Conservation (phyloP, 2,888 invertebrate species). For the Machimus rusticus region DNA sequence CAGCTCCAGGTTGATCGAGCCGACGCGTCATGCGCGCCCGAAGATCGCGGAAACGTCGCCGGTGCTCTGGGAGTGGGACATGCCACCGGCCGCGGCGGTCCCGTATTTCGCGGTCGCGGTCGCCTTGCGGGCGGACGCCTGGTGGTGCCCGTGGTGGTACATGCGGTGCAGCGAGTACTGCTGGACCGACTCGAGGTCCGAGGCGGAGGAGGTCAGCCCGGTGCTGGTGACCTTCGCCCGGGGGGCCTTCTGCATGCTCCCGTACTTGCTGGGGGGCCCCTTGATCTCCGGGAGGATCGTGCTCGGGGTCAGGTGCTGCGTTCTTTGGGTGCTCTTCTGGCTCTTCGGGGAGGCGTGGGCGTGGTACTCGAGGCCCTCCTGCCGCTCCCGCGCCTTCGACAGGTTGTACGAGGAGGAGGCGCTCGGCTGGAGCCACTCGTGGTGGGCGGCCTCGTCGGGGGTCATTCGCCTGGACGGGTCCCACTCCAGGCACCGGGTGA, state of each 20-base stretch:
- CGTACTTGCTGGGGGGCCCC: constrained; percentile 57
- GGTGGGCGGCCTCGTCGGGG: constrained; percentile 87
- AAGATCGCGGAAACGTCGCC: constrained; percentile 72
- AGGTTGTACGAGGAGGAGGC: constrained; percentile 61
- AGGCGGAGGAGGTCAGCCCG: constrained; percentile 60
- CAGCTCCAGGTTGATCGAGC: constrained; percentile 61
- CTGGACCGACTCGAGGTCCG: constrained; percentile 59
- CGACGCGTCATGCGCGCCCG: constrained; percentile 69
- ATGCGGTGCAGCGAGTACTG: constrained; percentile 62
- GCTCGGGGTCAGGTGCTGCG: constrained; percentile 54
- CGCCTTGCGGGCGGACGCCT: constrained; percentile 56
- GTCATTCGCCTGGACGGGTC: constrained; percentile 91
- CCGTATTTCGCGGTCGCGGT: constrained; percentile 29
- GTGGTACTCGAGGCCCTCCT: constrained; percentile 51
- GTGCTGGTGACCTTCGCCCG: constrained; percentile 58
- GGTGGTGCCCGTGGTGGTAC: constrained; percentile 56
- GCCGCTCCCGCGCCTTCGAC: constrained; percentile 50
- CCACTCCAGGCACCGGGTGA: constrained; percentile 92
- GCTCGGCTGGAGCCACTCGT: constrained; percentile 81
- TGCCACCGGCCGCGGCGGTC: constrained; percentile 50
- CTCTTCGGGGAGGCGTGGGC: constrained; percentile 56
- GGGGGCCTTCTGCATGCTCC: constrained; percentile 61
- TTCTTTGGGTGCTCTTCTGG: constrained; percentile 41
- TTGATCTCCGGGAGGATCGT: constrained; percentile 61
- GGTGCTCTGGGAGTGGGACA: constrained; percentile 72